Base-by-base conservation (phyloP, 2,113 vertebrate species). In the Tachysurus vachellii region DNA sequence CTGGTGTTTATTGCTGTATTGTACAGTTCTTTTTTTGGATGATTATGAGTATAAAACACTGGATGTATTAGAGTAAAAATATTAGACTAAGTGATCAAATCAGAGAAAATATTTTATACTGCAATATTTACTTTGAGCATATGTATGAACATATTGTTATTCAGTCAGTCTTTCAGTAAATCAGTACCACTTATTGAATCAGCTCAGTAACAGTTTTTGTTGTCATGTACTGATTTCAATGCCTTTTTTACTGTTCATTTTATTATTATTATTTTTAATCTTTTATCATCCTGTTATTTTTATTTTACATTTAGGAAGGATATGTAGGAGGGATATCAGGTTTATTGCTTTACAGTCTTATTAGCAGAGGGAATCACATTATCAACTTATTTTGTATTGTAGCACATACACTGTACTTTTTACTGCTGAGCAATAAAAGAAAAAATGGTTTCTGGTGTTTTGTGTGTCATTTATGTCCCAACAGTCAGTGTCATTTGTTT, bases 381-480 rank as follows among this genome's bases (percentile, higher is more conserved):
- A 93, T 92, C 87, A 91, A 93, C 89, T 76, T 88, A 93, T 95
- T 95, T 95, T 95, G 92, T 95, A 95, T 93, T 89, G 92, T 95
- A 94, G 94, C 94, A 95, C 92, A 87, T 80, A 94, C 93, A 94
- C 93, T 95, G 95, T 95, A 94, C 93, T 95, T 95, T 96, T 94
- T 95, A 96, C 93, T 92, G 94, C 93, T 93, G 93, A 95, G 94
- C 94, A 95, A 96, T 96, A 95, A 94, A 95, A 94, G 90, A 50
- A 62, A 93, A 91, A 92, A 79, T 83, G 64, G 71, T 90, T 84
- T 23, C 80, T 54, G 47, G 73, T 82, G 54, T 71, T 31, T 70
- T 86, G 64, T 85, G 85, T 84, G 23, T 89, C 5, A 26, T 73
- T 80, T 81, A 21, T 81, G 31, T 61, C 12, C 11, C 79, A 23